phyloP scores from a whole-genome alignment of 2,888 invertebrate genomes.

The Subacronicta megacephala region DNA sequence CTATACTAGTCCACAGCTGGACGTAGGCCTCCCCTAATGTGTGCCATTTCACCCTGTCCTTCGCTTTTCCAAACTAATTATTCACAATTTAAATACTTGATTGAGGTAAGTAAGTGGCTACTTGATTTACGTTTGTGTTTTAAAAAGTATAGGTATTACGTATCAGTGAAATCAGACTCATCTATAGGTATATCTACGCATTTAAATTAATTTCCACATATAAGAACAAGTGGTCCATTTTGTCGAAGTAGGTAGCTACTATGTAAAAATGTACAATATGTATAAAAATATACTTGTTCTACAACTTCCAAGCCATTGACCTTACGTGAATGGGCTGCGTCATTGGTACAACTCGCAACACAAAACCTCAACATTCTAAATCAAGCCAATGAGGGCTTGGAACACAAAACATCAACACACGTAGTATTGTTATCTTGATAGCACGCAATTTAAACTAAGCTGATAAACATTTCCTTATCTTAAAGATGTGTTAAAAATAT shows the following conservation, averaged over 20 bases:
- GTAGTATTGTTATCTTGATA: slow-evolving; percentile 54
- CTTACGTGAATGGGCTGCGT: slow-evolving; percentile 52
- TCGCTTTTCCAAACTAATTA: no score
- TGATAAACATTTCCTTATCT: slow-evolving; percentile 42
- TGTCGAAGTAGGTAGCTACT: no score
- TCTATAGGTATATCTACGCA: background rate
- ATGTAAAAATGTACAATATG: slow-evolving; percentile 4
- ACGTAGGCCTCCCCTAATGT: no score
- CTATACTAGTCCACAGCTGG: no score
- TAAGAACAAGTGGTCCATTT: no score
- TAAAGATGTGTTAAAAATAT: background rate
- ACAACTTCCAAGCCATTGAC: slow-evolving; percentile 49
- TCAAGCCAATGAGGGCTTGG: slow-evolving; percentile 46
- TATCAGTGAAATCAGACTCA: background rate
- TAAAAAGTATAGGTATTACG: no score
- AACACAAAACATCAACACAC: slow-evolving; percentile 58
- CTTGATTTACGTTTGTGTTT: no score
- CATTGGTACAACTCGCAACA: slow-evolving; percentile 69
- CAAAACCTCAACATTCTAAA: slow-evolving; percentile 71
- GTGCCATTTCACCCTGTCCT: no score
- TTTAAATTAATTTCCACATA: background rate
- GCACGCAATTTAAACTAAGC: slow-evolving; percentile 26
- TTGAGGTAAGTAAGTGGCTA: no score
- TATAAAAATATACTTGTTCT: slow-evolving; percentile 30
- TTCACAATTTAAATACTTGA: no score